Evolutionary conservation across 1,140 invertebrate species (phyloP).

Genomic region (Drosophila bocqueti): DNA sequence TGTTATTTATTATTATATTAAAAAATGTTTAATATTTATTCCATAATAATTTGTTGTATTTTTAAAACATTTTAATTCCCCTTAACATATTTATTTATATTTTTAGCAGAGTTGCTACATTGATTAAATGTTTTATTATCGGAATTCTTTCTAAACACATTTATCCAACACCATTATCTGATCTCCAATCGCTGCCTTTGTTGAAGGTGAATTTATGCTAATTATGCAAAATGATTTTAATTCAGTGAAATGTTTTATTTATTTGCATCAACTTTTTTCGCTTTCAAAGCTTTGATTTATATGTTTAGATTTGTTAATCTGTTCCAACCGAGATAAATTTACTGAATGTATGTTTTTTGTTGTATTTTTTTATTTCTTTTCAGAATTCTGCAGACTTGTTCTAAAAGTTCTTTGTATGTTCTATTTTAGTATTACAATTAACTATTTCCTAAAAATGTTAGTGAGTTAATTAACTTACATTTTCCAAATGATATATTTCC

Average conservation of each 20-base stretch:
- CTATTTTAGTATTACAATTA: neutral
- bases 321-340: slow-evolving; percentile 1
- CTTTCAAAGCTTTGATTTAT: slow-evolving; percentile 15
- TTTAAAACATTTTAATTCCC: neutral
- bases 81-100: slow-evolving; percentile 1
- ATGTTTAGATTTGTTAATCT: slow-evolving; percentile 3
- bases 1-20: neutral
- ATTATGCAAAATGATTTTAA: slow-evolving; percentile 25
- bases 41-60: neutral
- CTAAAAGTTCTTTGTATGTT: neutral
- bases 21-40: too few relatives aligned
- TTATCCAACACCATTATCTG: slow-evolving; percentile 10
- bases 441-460: neutral
- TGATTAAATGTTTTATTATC: slow-evolving; percentile 1
- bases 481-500: slow-evolving; percentile 31
- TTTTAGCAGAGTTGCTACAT: neutral
- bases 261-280: slow-evolving; percentile 3
- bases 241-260: slow-evolving; percentile 23
- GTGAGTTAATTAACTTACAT: slow-evolving; percentile 16
- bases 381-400: neutral
- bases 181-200: slow-evolving; percentile 2
- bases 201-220: slow-evolving; percentile 21
- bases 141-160: neutral
- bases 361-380: neutral
- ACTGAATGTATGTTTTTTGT: neutral